Conservation (phyloP, 1,140 invertebrate species). For the Papilio polytes region DNA sequence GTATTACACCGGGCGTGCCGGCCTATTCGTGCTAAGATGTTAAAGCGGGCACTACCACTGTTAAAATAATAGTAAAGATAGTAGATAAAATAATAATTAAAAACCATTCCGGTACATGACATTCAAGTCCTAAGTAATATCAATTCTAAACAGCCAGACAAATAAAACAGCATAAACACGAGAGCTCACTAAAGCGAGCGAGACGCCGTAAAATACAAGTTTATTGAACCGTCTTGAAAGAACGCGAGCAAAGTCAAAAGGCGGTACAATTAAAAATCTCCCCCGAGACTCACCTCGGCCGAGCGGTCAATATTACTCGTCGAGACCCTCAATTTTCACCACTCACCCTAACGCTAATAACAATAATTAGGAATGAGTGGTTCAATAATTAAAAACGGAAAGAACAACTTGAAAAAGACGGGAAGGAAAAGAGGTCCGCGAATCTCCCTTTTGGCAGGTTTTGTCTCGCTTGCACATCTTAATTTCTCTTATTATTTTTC, state of each 20-base stretch:
- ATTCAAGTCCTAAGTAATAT: background rate
- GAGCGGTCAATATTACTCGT: slow-evolving; percentile 79
- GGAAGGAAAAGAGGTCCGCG: slow-evolving; percentile 61
- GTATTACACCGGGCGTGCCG: too few relatives aligned
- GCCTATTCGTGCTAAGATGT: too few relatives aligned
- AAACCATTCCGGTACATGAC: background rate
- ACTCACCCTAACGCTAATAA: slow-evolving; percentile 83
- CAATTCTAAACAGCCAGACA: slow-evolving; percentile 42
- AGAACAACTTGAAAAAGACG: slow-evolving; percentile 78
- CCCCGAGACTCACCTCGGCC: slow-evolving; percentile 72
- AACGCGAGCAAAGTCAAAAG: slow-evolving; percentile 81
- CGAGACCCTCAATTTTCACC: slow-evolving; percentile 82
- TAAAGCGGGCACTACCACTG: too few relatives aligned
- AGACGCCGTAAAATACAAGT: slow-evolving; percentile 76
- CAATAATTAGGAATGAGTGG: slow-evolving; percentile 85
- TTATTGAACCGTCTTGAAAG: slow-evolving; percentile 81
- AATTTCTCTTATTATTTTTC: slow-evolving; percentile 73
- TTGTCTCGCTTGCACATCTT: slow-evolving; percentile 57
- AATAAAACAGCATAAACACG: slow-evolving; percentile 56
- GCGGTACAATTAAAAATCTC: slow-evolving; percentile 81
- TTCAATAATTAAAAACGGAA: slow-evolving; percentile 86
- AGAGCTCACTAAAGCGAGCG: slow-evolving; percentile 61
- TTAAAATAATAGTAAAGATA: too few relatives aligned
- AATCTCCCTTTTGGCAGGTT: slow-evolving; percentile 50
- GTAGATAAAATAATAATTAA: too few relatives aligned